Base-by-base conservation (phyloP, 2,797 vertebrate species). In the Syngnathus acus region DNA sequence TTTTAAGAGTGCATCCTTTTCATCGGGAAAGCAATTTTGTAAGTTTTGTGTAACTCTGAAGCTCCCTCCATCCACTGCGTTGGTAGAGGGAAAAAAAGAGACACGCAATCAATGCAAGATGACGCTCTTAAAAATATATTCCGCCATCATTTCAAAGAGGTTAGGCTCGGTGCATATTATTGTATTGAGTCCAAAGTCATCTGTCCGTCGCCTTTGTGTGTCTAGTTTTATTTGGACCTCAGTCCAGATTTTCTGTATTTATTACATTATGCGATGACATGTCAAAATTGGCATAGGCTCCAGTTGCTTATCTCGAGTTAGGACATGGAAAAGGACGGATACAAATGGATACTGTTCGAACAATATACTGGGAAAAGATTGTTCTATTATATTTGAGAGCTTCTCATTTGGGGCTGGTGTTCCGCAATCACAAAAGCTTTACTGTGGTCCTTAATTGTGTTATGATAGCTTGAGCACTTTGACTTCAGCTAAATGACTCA, bases 401-500 rank as follows among this genome's bases (percentile, higher is more conserved):
- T 21, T 21, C 53, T 55, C 23, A 5, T 55, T 32, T 26, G 53
- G 4, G 23, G 23, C 23, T 55, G 53, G 32, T 14, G 13, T 55
- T 55, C 11, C 23, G 26, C 53, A 21, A 10, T 32, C 23, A 6
- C 11, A 32, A 32, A 55, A 11, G 2, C 39, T 61, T 61, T 14
- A 13, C 17, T 45, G 40, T 26, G 60, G 60, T 62, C 45, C 9
- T 16, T 58, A 58, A 58, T 38, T 58, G 19, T 26, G 21, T 26
- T 23, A 62, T 45, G 60, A 23, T 45, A 14, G 60, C 60, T 43
- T 3, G 11, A 62, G 60, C 60, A 45, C 60, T 62, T 43, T 45
- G 21, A 19, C 11, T 43, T 60, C 38, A n/a, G 38, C 58, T 42
- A 60, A 60, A 60, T 60, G 58, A 19, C 19, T 40, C 21, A 3